Conservation (phyloP, 2,888 invertebrate species). For the Tricholauxania praeusta region DNA sequence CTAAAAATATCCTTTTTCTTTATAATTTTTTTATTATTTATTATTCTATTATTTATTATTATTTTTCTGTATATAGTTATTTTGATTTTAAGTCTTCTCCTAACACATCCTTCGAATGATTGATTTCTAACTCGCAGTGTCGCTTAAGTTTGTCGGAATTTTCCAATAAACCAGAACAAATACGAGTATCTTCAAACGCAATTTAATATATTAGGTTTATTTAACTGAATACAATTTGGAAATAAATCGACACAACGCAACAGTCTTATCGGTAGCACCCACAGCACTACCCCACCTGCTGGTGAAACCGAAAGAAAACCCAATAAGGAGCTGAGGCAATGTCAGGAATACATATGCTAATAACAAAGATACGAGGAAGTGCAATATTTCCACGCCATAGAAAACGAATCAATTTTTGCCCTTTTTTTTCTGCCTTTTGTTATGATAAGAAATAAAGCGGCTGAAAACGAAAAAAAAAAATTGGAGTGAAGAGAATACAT, state of each 20-base stretch:
- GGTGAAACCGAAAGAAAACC: background rate
- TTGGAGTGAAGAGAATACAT: background rate
- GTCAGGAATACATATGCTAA: conserved; percentile 30
- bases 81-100: too few relatives aligned
- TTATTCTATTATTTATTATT: too few relatives aligned
- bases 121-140: too few relatives aligned
- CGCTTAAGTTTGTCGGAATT: too few relatives aligned
- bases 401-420: conserved; percentile 3
- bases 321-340: conserved; percentile 1
- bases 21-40: too few relatives aligned
- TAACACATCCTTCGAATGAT: too few relatives aligned
- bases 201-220: too few relatives aligned
- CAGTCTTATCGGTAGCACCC: conserved; percentile 10
- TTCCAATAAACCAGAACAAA: too few relatives aligned
- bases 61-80: too few relatives aligned
- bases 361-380: conserved; percentile 8
- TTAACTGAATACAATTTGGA: too few relatives aligned
- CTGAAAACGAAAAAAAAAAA: background rate
- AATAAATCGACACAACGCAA: background rate
- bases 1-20: too few relatives aligned
- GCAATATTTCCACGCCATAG: conserved; percentile 27
- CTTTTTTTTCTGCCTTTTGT: background rate
- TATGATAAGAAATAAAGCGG: conserved; percentile 17
- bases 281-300: background rate
- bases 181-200: too few relatives aligned